A percentile compares a stretch with the other conserved stretches of the same genome.
phyloP scores from a whole-genome alignment of 2,888 invertebrate species.

The Listrodromus nycthemerus region DNA sequence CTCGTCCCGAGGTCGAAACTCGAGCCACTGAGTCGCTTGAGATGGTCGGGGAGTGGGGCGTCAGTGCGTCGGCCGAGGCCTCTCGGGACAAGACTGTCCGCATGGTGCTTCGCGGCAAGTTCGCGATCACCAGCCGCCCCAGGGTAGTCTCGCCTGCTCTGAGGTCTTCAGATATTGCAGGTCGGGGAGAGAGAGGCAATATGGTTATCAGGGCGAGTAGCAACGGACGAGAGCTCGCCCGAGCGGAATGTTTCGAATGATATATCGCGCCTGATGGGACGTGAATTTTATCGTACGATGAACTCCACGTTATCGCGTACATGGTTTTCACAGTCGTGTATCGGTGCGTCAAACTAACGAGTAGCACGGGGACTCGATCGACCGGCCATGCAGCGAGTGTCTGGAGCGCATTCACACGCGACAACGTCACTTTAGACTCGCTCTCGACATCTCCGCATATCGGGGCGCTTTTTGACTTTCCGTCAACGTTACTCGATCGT shows the following conservation, averaged over 20 bases:
- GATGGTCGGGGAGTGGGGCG: conserved; percentile 24
- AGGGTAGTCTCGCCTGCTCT: conserved; percentile 64
- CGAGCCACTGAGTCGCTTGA: conserved; percentile 13
- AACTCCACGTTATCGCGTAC: not conserved
- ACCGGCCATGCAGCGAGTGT: conserved; percentile 18
- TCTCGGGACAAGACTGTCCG: too few species aligned
- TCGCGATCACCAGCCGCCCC: conserved; percentile 7
- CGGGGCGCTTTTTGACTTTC: too few species aligned
- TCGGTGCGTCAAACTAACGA: conserved; percentile 53
- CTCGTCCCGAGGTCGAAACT: not conserved
- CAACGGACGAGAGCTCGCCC: conserved; percentile 8
- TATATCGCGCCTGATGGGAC: not conserved
- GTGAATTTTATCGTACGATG: not conserved
- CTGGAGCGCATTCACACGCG: too few species aligned
- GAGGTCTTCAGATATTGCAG: conserved; percentile 41
- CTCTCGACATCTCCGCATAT: too few species aligned
- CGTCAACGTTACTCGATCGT: too few species aligned
- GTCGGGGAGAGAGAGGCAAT: not conserved
- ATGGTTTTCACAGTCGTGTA: not conserved
- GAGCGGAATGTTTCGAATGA: not conserved
- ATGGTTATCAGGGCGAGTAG: not conserved
- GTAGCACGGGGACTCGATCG: conserved; percentile 47
- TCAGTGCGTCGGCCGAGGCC: conserved; percentile 4
- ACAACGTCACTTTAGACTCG: too few species aligned
- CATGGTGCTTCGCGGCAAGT: too few species aligned